A percentile compares a stretch with the other conserved stretches of the same genome.
Evolutionary conservation across 2,888 invertebrate species (phyloP).

Genomic region (Eristalis pertinax): DNA sequence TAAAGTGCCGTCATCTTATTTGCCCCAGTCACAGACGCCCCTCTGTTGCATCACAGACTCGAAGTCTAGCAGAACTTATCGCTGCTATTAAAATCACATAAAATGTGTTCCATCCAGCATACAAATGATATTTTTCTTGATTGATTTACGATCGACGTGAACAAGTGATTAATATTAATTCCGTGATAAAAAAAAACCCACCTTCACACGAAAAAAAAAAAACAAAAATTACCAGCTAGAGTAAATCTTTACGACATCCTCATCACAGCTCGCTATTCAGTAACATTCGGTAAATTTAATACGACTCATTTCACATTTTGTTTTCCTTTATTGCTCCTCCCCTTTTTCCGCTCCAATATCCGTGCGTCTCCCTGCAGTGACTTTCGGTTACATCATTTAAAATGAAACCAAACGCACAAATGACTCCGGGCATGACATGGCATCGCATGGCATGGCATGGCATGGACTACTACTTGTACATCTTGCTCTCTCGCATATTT

Average conservation of each 20-base stretch:
- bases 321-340: neutral
- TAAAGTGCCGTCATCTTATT: too few relatives aligned
- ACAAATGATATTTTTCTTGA: neutral
- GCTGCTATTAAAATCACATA: too few relatives aligned
- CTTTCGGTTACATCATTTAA: slow-evolving; percentile 14
- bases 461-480: neutral
- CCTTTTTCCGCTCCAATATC: neutral
- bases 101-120: neutral
- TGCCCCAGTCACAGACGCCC: too few relatives aligned
- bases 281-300: neutral
- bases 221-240: too few relatives aligned
- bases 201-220: too few relatives aligned
- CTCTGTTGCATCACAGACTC: too few relatives aligned
- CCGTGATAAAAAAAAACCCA: too few relatives aligned
- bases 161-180: too few relatives aligned
- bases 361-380: neutral
- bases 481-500: slow-evolving; percentile 24
- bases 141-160: too few relatives aligned
- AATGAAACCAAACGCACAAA: slow-evolving; percentile 3
- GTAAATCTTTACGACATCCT: too few relatives aligned
- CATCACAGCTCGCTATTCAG: neutral
- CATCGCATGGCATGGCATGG: slow-evolving; percentile 4
- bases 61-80: too few relatives aligned
- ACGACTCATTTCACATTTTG: neutral
- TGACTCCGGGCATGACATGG: neutral